Evolutionary conservation across 1,140 invertebrate species (phyloP).

Genomic region (Formica selysi): DNA sequence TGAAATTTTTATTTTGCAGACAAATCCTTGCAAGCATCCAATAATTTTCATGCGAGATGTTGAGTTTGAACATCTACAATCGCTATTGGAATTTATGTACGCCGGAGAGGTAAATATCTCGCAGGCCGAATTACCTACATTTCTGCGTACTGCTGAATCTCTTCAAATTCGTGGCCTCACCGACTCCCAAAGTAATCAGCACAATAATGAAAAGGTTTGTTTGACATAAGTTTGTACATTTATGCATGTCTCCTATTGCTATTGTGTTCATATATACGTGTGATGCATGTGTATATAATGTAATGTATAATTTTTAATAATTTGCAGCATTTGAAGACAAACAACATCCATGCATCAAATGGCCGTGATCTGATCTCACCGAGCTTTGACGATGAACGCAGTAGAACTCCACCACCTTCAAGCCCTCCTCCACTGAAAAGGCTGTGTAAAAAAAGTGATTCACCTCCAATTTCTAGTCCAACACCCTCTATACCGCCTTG

Average conservation of each 20-base stretch:
- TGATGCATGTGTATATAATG: not conserved
- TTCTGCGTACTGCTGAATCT: constrained; percentile 95
- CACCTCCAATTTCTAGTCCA: constrained; percentile 86
- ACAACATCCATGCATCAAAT: constrained; percentile 84
- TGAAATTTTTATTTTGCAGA: constrained; percentile 87
- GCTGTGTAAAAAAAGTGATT: constrained; percentile 86
- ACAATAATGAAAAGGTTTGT: constrained; percentile 86
- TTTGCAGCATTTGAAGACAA: constrained; percentile 83
- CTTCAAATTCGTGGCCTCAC: constrained; percentile 95
- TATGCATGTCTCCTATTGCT: no score
- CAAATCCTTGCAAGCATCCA: constrained; percentile 94
- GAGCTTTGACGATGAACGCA: constrained; percentile 85
- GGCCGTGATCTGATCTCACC: constrained; percentile 85
- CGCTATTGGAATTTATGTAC: constrained; percentile 94
- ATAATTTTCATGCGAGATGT: constrained; percentile 95
- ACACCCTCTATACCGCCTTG: constrained; percentile 81
- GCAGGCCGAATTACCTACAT: constrained; percentile 94
- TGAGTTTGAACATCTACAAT: constrained; percentile 91
- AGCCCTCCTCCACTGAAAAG: constrained; percentile 86
- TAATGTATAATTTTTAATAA: constrained; percentile 4
- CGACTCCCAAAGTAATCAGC: constrained; percentile 87
- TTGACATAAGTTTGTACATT: not conserved
- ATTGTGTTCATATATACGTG: not conserved
- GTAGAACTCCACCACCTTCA: constrained; percentile 84
- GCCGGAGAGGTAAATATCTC: constrained; percentile 96